These are phyloP conservation scores for Eurypyga helias DNA, from an alignment of 2,113 vertebrate species.

Conservation along the genomic window DNA sequence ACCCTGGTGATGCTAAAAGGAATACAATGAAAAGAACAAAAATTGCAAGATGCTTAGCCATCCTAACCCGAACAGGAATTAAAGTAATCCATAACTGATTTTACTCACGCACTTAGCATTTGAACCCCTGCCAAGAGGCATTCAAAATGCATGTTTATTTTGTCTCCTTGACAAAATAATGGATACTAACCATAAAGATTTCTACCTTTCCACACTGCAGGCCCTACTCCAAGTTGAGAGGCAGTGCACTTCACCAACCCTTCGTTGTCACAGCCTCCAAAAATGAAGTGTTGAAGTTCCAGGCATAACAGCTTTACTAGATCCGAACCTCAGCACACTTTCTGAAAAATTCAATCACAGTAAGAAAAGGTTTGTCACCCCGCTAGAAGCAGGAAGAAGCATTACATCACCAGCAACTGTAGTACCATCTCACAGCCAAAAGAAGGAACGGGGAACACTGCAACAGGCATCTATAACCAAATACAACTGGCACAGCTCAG, in stretches of 20 bases:
- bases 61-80: neutral
- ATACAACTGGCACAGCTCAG: neutral
- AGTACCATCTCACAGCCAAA: neutral
- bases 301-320: neutral
- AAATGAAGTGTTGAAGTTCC: neutral
- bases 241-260: neutral
- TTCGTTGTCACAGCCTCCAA: neutral
- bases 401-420: neutral
- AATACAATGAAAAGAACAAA: neutral
- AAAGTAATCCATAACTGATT: neutral
- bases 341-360: constrained; percentile 15
- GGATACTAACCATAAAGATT: neutral
- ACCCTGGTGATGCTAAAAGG: neutral
- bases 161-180: constrained; percentile 5
- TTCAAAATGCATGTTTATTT: neutral
- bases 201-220: neutral
- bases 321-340: neutral
- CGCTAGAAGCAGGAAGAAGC: neutral
- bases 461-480: neutral
- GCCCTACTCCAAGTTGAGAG: neutral
- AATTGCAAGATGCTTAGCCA: neutral
- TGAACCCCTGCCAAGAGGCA: neutral
- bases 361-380: neutral
- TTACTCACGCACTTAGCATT: neutral
- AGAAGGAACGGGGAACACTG: neutral